Evolutionary conservation across 1,140 invertebrate species (phyloP).

Genomic region (Nasonia giraulti): DNA sequence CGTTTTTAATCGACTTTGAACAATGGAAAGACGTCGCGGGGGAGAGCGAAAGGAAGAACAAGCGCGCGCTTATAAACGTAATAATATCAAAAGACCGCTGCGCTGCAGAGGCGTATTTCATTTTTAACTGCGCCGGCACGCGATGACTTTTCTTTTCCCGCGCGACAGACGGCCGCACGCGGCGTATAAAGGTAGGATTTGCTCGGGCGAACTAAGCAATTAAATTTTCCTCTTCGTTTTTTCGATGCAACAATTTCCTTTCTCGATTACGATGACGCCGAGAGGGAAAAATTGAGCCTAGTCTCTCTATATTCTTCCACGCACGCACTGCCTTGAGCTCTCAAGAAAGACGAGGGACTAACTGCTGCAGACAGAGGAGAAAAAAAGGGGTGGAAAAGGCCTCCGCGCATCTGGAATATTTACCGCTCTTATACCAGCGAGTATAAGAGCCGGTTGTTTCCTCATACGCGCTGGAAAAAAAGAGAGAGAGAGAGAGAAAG

Average conservation of each 20-base stretch:
- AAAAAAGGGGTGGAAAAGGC: background rate
- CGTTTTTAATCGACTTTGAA: conserved; percentile 30
- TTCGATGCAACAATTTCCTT: too few relatives aligned
- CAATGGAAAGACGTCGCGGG: background rate
- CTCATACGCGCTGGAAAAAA: background rate
- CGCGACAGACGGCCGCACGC: background rate
- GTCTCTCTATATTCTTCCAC: background rate
- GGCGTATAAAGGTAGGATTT: background rate
- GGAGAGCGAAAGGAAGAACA: background rate
- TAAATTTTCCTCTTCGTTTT: background rate
- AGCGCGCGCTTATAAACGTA: conserved; percentile 18
- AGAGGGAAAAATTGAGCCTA: background rate
- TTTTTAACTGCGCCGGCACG: conserved; percentile 13
- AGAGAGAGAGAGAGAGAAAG: too few relatives aligned
- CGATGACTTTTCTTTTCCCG: background rate
- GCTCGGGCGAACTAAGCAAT: background rate
- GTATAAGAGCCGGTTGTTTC: background rate
- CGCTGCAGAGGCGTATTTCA: conserved; percentile 26
- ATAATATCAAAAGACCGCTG: conserved; percentile 27
- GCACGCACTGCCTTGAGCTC: too few relatives aligned
- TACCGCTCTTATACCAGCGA: background rate
- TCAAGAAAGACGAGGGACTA: background rate
- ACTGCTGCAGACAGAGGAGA: conserved; percentile 2
- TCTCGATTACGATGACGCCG: too few relatives aligned
- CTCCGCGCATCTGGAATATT: background rate